phyloP scores from a whole-genome alignment of 2,888 invertebrate species.

The Sturmia bella region DNA sequence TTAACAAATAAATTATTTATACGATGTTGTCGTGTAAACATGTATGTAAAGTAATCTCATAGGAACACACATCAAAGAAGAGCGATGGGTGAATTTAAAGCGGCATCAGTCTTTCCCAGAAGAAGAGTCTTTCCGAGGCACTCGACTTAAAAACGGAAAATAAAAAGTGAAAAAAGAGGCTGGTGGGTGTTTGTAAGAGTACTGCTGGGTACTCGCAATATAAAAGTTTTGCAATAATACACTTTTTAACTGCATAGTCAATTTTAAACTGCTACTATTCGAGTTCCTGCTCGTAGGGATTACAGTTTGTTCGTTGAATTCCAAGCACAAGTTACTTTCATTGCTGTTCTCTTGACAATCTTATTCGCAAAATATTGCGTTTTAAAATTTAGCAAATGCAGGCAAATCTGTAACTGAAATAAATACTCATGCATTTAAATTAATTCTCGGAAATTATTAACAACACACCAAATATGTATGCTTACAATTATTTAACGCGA shows the following conservation, averaged over 20 bases:
- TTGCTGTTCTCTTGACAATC: conserved; percentile 35
- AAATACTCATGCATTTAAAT: too few species aligned
- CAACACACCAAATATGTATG: too few species aligned
- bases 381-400: conserved; percentile 33
- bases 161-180: conserved; percentile 11
- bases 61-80: not conserved
- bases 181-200: conserved; percentile 7
- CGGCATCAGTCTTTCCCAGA: conserved; percentile 12
- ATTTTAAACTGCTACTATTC: conserved; percentile 25
- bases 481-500: conserved; percentile 4
- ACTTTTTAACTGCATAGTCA: conserved; percentile 25
- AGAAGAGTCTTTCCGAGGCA: conserved; percentile 25
- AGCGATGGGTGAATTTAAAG: conserved; percentile 26
- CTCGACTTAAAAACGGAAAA: conserved; percentile 11
- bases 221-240: conserved; percentile 49
- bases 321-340: conserved; percentile 11
- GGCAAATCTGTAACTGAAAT: conserved; percentile 2
- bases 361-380: conserved; percentile 47
- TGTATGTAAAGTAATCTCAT: conserved; percentile 46
- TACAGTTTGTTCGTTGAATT: conserved; percentile 15
- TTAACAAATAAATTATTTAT: conserved; percentile 73
- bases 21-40: conserved; percentile 64
- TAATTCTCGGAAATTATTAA: too few species aligned
- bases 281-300: conserved; percentile 15
- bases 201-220: conserved; percentile 35